Evolutionary conservation across 2,797 vertebrate genomes (phyloP).

Genomic region (Sebastes umbrosus): DNA sequence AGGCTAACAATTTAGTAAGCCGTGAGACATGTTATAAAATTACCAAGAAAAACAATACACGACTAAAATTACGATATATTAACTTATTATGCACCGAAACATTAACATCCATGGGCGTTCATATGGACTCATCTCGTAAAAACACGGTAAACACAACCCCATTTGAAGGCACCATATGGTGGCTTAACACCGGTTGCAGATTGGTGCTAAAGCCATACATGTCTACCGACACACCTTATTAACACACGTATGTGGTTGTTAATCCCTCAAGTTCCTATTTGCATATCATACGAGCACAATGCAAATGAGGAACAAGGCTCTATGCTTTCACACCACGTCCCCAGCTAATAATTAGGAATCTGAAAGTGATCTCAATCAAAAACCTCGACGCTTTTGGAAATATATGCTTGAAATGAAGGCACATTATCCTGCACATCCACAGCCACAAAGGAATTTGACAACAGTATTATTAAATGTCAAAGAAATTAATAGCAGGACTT

Average conservation of each 20-base stretch:
- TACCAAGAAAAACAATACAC: too few relatives aligned
- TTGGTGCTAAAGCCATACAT: background rate
- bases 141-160: too few relatives aligned
- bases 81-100: too few relatives aligned
- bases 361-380: background rate
- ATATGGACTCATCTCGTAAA: background rate
- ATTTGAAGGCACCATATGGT: background rate
- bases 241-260: background rate
- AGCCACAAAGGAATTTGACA: background rate
- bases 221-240: background rate
- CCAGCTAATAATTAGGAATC: background rate
- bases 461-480: slow-evolving; percentile 12
- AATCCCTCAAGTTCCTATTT: background rate
- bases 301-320: background rate
- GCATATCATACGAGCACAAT: slow-evolving; percentile 13
- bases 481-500: background rate
- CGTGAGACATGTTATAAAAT: too few relatives aligned
- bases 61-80: too few relatives aligned
- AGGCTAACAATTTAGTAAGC: too few relatives aligned
- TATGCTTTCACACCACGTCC: background rate
- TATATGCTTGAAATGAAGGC: slow-evolving; percentile 1
- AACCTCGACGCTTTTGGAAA: background rate
- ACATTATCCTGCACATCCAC: background rate
- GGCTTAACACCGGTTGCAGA: background rate
- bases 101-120: too few relatives aligned